Base-by-base conservation (phyloP, 2,113 vertebrate genomes). In the Rhineura floridana region DNA sequence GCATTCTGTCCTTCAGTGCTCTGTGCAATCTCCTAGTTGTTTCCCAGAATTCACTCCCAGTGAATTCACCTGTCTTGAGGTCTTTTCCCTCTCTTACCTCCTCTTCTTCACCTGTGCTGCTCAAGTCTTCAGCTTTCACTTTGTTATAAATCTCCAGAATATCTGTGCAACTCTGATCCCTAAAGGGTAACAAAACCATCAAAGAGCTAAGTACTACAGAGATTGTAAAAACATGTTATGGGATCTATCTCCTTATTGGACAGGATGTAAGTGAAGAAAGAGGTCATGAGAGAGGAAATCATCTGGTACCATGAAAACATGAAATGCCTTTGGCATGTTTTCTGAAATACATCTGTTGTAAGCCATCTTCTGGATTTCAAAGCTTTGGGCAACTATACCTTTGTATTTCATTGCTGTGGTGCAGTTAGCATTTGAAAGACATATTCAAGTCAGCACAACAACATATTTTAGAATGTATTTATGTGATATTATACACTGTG, bases 131-230 rank as follows among this genome's bases (percentile, higher is more conserved):
- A 65, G 95, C 97, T 95, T 97, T 99, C 91, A 99, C 92, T 94
- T 97, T 98, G 93, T 97, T 97, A 84, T 99, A 98, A 85, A 98
- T 97, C 88, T 98, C 98, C 92, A 99, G 93, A 91, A 99, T 98
- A 95, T 99, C 98, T 69, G 96, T 97, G 94, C 98, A 99, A 93
- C 98, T 98, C 93, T 99, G 98, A 95, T 99, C 99, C 93, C 99
- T 99, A 95, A 78, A 93, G 94, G 93, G 90, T 25, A 92, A 79
- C 2, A 87, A 81, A n/a, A 21, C 21, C 5, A 77, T 33, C 28
- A 50, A 70, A 67, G 21, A 75, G 12, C 1, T 1, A 59, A 1
- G 13, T 3, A 23, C 10, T 46, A 10, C 1, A 25, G 44, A 67
- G 21, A 52, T 1, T 12, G 46, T 36, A 25, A 65, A 65, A 84